Percentiles rank a stretch among this genome's conserved stretches.
phyloP scores from a whole-genome alignment of 2,797 vertebrate species.

The Orientallactaga sibirica region DNA sequence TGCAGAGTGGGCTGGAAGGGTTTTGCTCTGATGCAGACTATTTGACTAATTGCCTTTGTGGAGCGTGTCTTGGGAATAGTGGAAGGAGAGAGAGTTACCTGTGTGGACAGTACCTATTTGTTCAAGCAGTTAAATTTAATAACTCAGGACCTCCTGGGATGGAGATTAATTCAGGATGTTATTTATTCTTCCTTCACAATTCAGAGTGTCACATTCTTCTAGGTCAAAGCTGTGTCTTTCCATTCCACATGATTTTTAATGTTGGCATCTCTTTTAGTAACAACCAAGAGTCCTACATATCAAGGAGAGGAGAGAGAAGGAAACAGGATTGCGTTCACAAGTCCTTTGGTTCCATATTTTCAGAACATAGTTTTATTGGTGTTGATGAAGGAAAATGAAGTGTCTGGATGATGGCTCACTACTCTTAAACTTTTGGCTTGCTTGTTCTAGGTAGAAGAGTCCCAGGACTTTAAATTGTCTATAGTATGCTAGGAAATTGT shows the following conservation, averaged over 20 bases:
- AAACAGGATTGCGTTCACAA: neutral
- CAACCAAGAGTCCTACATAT: neutral
- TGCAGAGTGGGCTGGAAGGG: neutral
- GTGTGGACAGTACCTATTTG: constrained; percentile 67
- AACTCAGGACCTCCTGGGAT: constrained; percentile 56
- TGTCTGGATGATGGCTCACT: neutral
- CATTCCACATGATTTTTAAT: constrained; percentile 55
- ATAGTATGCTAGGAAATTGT: neutral
- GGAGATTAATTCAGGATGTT: neutral
- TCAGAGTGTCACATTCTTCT: constrained; percentile 44
- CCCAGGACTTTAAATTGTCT: neutral
- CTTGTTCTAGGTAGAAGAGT: neutral
- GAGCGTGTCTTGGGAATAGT: constrained; percentile 48
- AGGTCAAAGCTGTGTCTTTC: constrained; percentile 42
- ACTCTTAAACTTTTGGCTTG: neutral
- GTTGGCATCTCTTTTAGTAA: constrained; percentile 29
- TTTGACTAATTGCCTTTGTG: constrained; percentile 69
- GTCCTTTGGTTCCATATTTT: constrained; percentile 5
- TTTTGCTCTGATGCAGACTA: neutral
- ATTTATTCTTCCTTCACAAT: constrained; percentile 58
- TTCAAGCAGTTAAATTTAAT: constrained; percentile 76
- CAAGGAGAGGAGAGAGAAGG: neutral
- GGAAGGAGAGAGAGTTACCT: constrained; percentile 60
- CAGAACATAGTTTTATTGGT: neutral
- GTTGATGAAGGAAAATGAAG: neutral